These are phyloP conservation scores for Helicorthomorpha holstii DNA, from an alignment of 1,140 invertebrate genomes.

Conservation along the genomic window DNA sequence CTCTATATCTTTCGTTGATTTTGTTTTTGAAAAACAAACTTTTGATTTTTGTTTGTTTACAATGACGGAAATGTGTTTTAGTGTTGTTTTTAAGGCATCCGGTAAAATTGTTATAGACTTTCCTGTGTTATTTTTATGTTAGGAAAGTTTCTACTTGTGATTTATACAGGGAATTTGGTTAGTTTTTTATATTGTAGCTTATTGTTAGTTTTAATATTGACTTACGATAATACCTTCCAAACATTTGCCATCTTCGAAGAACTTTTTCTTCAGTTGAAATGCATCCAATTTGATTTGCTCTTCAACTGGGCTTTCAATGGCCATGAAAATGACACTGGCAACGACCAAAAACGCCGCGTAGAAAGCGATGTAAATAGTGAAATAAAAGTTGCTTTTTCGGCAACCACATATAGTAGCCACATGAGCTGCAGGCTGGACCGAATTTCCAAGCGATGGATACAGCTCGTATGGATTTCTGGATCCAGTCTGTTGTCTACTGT, in stretches of 20 bases:
- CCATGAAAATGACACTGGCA: slow-evolving; percentile 56
- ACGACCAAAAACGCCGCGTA: slow-evolving; percentile 51
- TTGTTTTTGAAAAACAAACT: no score
- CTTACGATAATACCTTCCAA: slow-evolving; percentile 15
- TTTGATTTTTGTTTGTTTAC: no score
- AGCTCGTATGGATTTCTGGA: no score
- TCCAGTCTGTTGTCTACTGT: no score
- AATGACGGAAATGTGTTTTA: no score
- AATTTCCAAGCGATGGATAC: no score
- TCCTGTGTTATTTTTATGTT: no score
- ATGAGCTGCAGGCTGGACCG: neutral
- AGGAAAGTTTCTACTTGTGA: neutral
- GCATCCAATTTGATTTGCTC: slow-evolving; percentile 33
- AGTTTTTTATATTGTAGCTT: neutral
- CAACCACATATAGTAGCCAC: slow-evolving; percentile 22
- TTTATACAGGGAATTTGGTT: neutral
- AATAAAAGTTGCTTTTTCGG: slow-evolving; percentile 28
- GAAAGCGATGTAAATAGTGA: slow-evolving; percentile 38
- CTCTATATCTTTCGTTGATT: no score
- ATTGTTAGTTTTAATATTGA: neutral
- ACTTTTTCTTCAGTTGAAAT: slow-evolving; percentile 33
- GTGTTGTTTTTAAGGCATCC: no score
- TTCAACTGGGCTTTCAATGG: slow-evolving; percentile 51
- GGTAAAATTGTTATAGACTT: no score
- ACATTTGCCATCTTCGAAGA: slow-evolving; percentile 26